Evolutionary conservation across 2,113 vertebrate species (phyloP).

Genomic region (Riparia riparia): DNA sequence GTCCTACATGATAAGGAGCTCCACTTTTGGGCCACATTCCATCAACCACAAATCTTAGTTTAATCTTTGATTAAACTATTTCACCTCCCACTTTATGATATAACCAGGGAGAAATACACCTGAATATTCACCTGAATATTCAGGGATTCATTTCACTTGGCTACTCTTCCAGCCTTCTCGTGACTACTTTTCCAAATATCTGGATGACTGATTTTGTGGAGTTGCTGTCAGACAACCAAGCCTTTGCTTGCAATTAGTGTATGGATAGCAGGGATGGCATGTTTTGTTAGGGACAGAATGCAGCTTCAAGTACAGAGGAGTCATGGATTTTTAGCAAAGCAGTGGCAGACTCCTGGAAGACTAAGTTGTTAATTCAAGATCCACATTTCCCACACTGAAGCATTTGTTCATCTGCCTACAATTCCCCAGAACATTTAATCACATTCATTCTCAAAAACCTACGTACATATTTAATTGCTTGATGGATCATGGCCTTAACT

Average conservation of each 20-base stretch:
- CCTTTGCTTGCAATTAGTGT: not conserved
- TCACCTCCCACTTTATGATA: not conserved
- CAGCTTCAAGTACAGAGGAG: not conserved
- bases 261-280: not conserved
- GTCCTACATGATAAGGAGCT: not conserved
- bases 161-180: not conserved
- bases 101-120: not conserved
- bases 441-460: conserved; percentile 41
- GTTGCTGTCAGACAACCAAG: not conserved
- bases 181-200: not conserved
- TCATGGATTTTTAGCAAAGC: not conserved
- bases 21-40: not conserved
- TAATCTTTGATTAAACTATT: not conserved
- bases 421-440: conserved; percentile 19
- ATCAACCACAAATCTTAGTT: not conserved
- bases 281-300: not conserved
- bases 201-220: not conserved
- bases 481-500: conserved; percentile 41
- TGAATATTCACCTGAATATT: not conserved
- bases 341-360: conserved; percentile 5
- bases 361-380: conserved; percentile 22
- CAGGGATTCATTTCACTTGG: not conserved
- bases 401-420: conserved; percentile 15
- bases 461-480: conserved; percentile 56
- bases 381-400: not conserved